phyloP scores from a whole-genome alignment of 2,113 vertebrate genomes.

The Nicator chloris region DNA sequence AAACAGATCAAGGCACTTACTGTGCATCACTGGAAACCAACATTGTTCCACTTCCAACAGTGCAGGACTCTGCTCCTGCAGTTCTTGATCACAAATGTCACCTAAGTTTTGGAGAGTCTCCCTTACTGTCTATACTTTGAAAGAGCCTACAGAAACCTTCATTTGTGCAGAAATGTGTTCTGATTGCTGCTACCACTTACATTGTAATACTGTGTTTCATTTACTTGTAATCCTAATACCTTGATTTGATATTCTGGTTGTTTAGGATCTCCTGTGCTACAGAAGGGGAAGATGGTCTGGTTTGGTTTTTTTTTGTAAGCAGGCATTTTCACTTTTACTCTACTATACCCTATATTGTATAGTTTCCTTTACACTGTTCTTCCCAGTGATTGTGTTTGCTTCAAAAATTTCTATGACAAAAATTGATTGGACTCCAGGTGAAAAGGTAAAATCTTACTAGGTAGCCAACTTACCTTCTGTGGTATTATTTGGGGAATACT shows the following conservation, averaged over 20 bases:
- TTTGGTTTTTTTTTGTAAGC: neutral
- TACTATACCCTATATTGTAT: neutral
- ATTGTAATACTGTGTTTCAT: neutral
- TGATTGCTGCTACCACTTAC: neutral
- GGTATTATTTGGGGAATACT: neutral
- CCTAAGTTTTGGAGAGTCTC: neutral
- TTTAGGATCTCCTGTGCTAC: neutral
- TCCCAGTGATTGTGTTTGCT: conserved; percentile 79
- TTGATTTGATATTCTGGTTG: neutral
- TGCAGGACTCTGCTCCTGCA: neutral
- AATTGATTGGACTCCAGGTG: conserved; percentile 77
- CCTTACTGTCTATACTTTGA: neutral
- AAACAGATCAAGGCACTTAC: neutral
- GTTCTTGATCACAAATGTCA: neutral
- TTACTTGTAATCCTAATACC: neutral
- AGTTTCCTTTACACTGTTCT: conserved; percentile 70
- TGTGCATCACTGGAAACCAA: neutral
- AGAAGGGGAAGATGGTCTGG: neutral
- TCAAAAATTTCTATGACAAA: conserved; percentile 70
- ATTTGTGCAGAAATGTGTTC: neutral
- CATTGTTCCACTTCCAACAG: neutral
- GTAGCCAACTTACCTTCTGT: neutral
- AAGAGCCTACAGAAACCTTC: neutral
- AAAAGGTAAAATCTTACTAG: conserved; percentile 77
- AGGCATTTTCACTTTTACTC: neutral